Base-by-base conservation (phyloP, 1,140 invertebrate genomes). In the Lordiphosa clarofinis region DNA sequence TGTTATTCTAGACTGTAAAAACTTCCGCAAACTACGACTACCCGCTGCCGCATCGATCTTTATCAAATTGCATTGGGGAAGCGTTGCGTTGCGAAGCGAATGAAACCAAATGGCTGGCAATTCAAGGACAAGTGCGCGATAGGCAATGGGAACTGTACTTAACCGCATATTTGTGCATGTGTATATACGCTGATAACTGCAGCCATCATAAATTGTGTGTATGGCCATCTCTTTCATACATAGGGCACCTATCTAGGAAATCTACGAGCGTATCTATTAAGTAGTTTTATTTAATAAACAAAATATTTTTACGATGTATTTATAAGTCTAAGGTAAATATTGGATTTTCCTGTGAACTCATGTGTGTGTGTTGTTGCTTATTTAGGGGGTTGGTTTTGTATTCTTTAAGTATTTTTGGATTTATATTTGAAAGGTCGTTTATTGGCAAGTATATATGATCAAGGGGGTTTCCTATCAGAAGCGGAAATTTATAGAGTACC, bases 221-320 rank as follows among this genome's bases (percentile, higher is more conserved):
- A 24, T 46, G 7, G 54, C 46, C 56, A 39, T 68, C 73, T 33
- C 68, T 12, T 43, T 67, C 46, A 39, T 4, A 33, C 37, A 31
- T 31, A 31, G 28, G 28, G 13, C 2, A 4, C 37, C 57, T 60
- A 72, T 72, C 53, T 75, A 81, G 75, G 75, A 81, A 81, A 82
- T 82, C 62, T 58, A 61, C 62, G 54, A 50, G 52, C 56, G 66
- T 46, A 46, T 76, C 59, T 63, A 55, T 79, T 74, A 68, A 75
- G 75, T 82, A 82, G 63, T 76, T 81, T 72, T 63, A 53, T 73
- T 84, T 60, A 70, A 65, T 78, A 78, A 82, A 84, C 78, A 82
- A 46, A 31, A 13, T 11, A 28, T 44, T 73, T 84, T 78, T 66
- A 78, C 73, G 73, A 70, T 78, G 73, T 78, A 69, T 84, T 69